phyloP scores from a whole-genome alignment of 1,140 invertebrate genomes.

The Venturia canescens region DNA sequence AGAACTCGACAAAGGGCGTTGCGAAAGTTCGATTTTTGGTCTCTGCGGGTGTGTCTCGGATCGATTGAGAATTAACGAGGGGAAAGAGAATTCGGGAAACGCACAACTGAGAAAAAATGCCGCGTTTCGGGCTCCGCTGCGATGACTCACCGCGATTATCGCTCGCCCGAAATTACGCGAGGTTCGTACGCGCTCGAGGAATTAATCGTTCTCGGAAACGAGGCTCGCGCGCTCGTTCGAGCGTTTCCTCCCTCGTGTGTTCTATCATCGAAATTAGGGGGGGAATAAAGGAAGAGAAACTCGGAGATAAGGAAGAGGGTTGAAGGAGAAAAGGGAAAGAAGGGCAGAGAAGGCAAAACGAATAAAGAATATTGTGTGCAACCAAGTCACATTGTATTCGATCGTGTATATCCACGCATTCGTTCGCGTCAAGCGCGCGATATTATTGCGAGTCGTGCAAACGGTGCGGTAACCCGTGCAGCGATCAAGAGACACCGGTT shows the following conservation, averaged over 20 bases:
- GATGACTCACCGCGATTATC: not conserved
- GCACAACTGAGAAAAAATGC: too few species aligned
- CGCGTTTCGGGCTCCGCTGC: not conserved
- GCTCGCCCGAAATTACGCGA: not conserved
- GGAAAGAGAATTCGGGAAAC: too few species aligned
- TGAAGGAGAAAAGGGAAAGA: not conserved
- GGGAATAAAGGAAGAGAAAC: not conserved
- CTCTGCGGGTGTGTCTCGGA: too few species aligned
- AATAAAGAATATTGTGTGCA: not conserved
- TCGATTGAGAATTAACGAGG: not conserved
- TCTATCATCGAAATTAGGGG: not conserved
- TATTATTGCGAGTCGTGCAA: not conserved
- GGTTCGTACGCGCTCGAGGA: not conserved
- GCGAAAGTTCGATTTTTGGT: too few species aligned
- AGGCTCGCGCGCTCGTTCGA: not conserved
- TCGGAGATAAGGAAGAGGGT: not conserved
- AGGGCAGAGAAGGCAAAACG: not conserved
- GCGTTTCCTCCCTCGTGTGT: not conserved
- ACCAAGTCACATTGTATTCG: not conserved
- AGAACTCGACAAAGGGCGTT: too few species aligned
- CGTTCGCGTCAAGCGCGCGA: not conserved
- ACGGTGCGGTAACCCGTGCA: constrained; percentile 7
- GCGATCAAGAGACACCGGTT: constrained; percentile 17
- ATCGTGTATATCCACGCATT: not conserved
- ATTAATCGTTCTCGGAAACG: constrained; percentile 46